Evolutionary conservation across 2,888 invertebrate species (phyloP).

Genomic region (Myathropa florea): DNA sequence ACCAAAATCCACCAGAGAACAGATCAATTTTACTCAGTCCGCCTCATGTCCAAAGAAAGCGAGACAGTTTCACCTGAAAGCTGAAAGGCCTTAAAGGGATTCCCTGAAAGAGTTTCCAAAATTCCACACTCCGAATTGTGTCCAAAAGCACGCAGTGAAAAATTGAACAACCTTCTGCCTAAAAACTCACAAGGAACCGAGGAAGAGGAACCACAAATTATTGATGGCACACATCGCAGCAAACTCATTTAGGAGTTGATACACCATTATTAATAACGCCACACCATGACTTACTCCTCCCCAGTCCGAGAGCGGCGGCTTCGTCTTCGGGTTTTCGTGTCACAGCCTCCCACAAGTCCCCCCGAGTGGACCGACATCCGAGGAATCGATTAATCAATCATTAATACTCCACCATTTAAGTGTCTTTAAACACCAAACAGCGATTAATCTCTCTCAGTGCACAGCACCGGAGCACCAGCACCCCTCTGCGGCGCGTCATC

Average conservation of each 20-base stretch:
- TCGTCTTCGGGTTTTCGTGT: constrained; percentile 34
- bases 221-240: constrained; percentile 51
- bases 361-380: constrained; percentile 17
- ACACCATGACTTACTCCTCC: constrained; percentile 56
- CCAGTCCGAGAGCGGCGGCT: constrained; percentile 14
- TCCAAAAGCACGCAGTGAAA: constrained; percentile 7
- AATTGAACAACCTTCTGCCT: constrained; percentile 22
- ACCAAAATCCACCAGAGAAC: constrained; percentile 39
- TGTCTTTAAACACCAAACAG: constrained; percentile 72
- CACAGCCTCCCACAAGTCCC: constrained; percentile 46
- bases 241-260: constrained; percentile 54
- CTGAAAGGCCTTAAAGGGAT: neutral
- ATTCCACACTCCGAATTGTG: constrained; percentile 7
- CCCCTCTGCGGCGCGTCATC: constrained; percentile 57
- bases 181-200: constrained; percentile 5
- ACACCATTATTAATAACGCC: constrained; percentile 62
- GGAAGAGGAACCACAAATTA: neutral
- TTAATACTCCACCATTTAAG: constrained; percentile 71
- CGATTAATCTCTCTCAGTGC: constrained; percentile 70
- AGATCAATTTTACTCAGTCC: constrained; percentile 48
- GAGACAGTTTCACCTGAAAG: constrained; percentile 41
- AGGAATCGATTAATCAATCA: constrained; percentile 69
- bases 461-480: constrained; percentile 34
- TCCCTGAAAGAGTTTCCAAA: neutral
- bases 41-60: constrained; percentile 12